phyloP scores from a whole-genome alignment of 1,140 invertebrate genomes.

The Pogonomyrmex californicus region DNA sequence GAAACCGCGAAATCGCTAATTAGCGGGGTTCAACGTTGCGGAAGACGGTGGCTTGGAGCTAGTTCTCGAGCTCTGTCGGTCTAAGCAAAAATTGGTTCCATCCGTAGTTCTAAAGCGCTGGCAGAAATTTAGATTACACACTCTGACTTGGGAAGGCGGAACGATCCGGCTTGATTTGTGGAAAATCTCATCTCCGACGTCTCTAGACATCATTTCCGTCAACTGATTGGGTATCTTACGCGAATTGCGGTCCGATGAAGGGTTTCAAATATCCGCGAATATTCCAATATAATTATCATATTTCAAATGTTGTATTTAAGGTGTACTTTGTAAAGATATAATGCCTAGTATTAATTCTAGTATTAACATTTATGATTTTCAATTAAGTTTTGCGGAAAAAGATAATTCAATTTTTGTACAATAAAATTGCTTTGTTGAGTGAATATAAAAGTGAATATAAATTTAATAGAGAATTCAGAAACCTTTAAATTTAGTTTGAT shows the following conservation, averaged over 20 bases:
- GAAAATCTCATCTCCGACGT: conserved; percentile 79
- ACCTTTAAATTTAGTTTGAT: not conserved
- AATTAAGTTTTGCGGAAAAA: not conserved
- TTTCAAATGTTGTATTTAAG: not conserved
- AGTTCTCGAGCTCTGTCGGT: conserved; percentile 14
- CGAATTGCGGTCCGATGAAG: conserved; percentile 42
- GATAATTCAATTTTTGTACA: not conserved
- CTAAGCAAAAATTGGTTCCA: conserved; percentile 51
- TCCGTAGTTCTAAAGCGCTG: conserved; percentile 30
- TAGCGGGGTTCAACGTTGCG: conserved; percentile 62
- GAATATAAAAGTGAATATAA: not conserved
- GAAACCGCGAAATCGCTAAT: conserved; percentile 65
- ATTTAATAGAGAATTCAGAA: too few species aligned
- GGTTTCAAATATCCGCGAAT: conserved; percentile 26
- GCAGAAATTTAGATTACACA: conserved; percentile 61
- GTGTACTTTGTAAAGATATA: not conserved
- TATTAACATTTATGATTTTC: not conserved
- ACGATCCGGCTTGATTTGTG: conserved; percentile 62
- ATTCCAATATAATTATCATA: conserved; percentile 36
- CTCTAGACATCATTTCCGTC: conserved; percentile 76
- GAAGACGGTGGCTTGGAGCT: conserved; percentile 21
- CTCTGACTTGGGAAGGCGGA: conserved; percentile 20
- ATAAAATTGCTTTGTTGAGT: not conserved
- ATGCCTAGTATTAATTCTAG: not conserved
- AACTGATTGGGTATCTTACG: conserved; percentile 75